Evolutionary conservation across 2,797 vertebrate species (phyloP).

Genomic region (Oreonectes daqikongensis): DNA sequence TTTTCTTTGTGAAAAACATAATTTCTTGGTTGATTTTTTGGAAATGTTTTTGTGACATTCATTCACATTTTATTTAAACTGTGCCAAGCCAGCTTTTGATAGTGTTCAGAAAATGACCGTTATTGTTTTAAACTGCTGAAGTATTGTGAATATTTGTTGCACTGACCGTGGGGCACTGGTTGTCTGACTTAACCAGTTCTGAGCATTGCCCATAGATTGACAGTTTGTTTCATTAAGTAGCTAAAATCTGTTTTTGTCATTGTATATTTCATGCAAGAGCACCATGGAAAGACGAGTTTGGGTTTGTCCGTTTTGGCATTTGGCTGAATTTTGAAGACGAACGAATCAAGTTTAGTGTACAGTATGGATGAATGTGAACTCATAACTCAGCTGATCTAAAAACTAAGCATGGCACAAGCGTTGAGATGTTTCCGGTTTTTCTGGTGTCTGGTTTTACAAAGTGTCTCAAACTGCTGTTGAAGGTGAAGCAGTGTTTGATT

Average conservation of each 20-base stretch:
- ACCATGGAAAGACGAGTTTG: conserved; percentile 18
- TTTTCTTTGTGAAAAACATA: conserved; percentile 7
- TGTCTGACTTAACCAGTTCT: neutral
- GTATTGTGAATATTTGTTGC: conserved; percentile 27
- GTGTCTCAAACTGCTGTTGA: conserved; percentile 66
- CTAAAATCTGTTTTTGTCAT: conserved; percentile 14
- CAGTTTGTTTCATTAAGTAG: conserved; percentile 22
- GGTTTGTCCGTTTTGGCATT: conserved; percentile 8
- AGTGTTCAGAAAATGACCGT: conserved; percentile 11
- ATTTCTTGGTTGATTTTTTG: neutral
- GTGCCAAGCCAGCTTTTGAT: conserved; percentile 28
- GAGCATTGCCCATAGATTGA: conserved; percentile 1
- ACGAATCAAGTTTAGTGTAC: conserved; percentile 26
- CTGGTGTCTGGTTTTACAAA: conserved; percentile 30
- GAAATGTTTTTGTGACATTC: conserved; percentile 20
- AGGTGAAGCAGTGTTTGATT: conserved; percentile 49
- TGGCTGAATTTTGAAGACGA: conserved; percentile 6
- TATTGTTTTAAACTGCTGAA: conserved; percentile 32
- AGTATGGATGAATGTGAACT: conserved; percentile 40
- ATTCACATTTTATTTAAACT: conserved; percentile 15
- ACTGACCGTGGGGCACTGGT: conserved; percentile 7
- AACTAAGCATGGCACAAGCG: conserved; percentile 46
- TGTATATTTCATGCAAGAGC: conserved; percentile 22
- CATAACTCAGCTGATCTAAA: conserved; percentile 18
- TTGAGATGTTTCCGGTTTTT: conserved; percentile 26